Percentiles rank a stretch among this genome's conserved stretches.
phyloP scores from a whole-genome alignment of 2,888 invertebrate genomes.

The Micropterix aruncella region DNA sequence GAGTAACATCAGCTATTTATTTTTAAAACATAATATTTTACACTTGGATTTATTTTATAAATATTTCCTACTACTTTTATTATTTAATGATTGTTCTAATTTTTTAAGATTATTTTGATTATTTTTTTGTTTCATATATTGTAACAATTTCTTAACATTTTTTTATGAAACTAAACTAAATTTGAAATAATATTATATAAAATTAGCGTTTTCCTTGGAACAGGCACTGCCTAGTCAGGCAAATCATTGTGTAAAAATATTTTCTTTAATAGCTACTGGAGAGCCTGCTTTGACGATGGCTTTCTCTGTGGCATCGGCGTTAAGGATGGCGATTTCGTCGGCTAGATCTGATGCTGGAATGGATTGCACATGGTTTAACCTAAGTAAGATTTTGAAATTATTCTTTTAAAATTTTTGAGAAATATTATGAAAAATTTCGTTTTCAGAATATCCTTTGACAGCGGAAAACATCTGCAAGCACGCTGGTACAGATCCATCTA shows the following conservation, averaged over 20 bases:
- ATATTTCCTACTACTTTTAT: too few relatives aligned
- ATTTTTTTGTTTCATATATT: too few relatives aligned
- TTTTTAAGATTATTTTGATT: too few relatives aligned
- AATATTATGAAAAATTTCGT: neutral
- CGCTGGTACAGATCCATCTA: neutral
- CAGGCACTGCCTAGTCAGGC: too few relatives aligned
- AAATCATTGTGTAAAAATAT: conserved; percentile 12
- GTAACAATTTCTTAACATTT: too few relatives aligned
- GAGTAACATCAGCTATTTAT: too few relatives aligned
- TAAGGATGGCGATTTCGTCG: conserved; percentile 43
- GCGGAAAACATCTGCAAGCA: neutral
- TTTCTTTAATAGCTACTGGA: conserved; percentile 24
- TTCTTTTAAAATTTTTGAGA: neutral
- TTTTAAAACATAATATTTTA: too few relatives aligned
- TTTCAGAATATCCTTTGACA: neutral
- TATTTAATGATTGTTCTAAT: too few relatives aligned
- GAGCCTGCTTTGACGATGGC: conserved; percentile 33
- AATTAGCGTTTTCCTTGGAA: too few relatives aligned
- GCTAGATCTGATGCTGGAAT: conserved; percentile 42
- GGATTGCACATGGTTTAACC: conserved; percentile 34
- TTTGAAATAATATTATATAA: too few relatives aligned
- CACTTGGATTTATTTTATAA: too few relatives aligned
- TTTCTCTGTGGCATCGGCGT: conserved; percentile 34
- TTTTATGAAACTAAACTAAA: too few relatives aligned
- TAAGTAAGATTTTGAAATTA: conserved; percentile 27